Evolutionary conservation across 2,888 invertebrate genomes (phyloP).

Genomic region (Electrophaes corylata): DNA sequence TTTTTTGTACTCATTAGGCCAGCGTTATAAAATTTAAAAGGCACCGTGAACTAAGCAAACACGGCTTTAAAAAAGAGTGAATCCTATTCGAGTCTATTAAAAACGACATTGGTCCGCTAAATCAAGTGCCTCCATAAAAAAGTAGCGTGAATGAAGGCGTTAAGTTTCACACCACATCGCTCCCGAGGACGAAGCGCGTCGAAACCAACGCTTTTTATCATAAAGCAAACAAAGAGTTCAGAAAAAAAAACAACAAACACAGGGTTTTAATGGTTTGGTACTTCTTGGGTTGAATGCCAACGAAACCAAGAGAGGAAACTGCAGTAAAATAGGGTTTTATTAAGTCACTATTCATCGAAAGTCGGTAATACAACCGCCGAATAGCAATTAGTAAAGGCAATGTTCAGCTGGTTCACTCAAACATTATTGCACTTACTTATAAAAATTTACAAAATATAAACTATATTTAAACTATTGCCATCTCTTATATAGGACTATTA

Average conservation of each 20-base stretch:
- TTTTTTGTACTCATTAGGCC: conserved; percentile 32
- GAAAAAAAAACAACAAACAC: conserved; percentile 77
- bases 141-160: conserved; percentile 78
- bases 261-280: conserved; percentile 78
- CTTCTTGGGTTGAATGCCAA: conserved; percentile 78
- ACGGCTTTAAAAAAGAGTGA: conserved; percentile 58
- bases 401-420: conserved; percentile 2
- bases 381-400: conserved; percentile 52
- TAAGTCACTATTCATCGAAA: conserved; percentile 59
- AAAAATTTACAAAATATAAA: no score
- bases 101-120: conserved; percentile 76
- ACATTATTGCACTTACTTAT: no score
- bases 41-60: conserved; percentile 51
- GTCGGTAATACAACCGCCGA: conserved; percentile 49
- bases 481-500: no score
- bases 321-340: conserved; percentile 78
- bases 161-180: conserved; percentile 80
- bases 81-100: conserved; percentile 66
- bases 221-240: conserved; percentile 77
- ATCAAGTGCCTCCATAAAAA: conserved; percentile 78
- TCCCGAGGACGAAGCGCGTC: conserved; percentile 65
- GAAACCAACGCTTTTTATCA: conserved; percentile 82
- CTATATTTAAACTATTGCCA: no score
- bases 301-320: conserved; percentile 72
- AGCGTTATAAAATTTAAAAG: conserved; percentile 45